Base-by-base conservation (phyloP, 2,888 invertebrate species). In the Oxytorus armatus region DNA sequence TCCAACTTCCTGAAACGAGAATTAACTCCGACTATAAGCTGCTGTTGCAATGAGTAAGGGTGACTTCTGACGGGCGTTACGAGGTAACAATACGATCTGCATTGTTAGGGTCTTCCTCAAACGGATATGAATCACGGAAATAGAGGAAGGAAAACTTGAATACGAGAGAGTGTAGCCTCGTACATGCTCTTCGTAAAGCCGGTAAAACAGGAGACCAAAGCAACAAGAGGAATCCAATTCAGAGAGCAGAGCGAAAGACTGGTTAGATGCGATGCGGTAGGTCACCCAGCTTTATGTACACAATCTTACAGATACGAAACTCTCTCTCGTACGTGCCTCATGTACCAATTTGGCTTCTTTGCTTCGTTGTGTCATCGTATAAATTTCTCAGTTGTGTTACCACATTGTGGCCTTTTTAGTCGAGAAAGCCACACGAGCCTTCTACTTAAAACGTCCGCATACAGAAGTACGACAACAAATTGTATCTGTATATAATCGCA, bases 101-200 rank as follows among this genome's bases (percentile, higher is more conserved):
- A 21, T 10, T 3, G 23, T 33, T 3, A 44, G 53, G 25, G 14
- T 68, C 39, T 23, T n/a, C 39, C 8, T 11, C 51, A 16, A 39
- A 44, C 18, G 42, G 16, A 25, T 53, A 8, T 42, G 42, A 63
- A 29, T 10, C 39, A 23, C 8, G 16, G 18, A 63, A 72, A 39
- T 72, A 29, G 21, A 10, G 14, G 25, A 11, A 53, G 63, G 14
- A 10, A 39, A 57, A 18, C 18, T 29, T 36, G 51, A 53, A 42
- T 14, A 66, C 68, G 33, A 61, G 21, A 5, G 21, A n/a, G 14
- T n/a, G n/a, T 25, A 53, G 5, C 53, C 23, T 21, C 53, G n/a
- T 21, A 4, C 23, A 16, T 25, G n/a, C 53, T 29, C 23, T 10
- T 18, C 8, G 8, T n/a, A 36, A 25, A 16, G 23, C 23, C 11